Percentiles rank a stretch among this genome's conserved stretches.
Evolutionary conservation across 2,888 invertebrate genomes (phyloP).

Genomic region (Lochmaea crataegi): DNA sequence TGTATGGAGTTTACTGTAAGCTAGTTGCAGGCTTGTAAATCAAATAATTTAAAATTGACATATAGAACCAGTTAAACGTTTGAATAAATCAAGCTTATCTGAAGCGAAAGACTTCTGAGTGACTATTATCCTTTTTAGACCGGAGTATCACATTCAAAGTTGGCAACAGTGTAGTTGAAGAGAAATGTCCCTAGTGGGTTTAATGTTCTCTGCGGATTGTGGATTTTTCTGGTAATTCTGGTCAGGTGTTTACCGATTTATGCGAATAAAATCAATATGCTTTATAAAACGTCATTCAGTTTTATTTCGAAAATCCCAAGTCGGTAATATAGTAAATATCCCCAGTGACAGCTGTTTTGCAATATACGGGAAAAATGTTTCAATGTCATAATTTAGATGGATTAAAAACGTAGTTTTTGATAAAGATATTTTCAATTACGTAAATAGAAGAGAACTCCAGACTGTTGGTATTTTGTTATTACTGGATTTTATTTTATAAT

Average conservation of each 20-base stretch:
- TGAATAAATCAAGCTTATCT: not conserved
- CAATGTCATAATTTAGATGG: too few relatives aligned
- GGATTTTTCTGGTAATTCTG: constrained; percentile 22
- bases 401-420: too few relatives aligned
- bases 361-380: too few relatives aligned
- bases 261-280: constrained; percentile 21
- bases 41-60: not conserved
- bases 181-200: constrained; percentile 1
- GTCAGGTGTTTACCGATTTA: constrained; percentile 24
- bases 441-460: too few relatives aligned
- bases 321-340: not conserved
- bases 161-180: constrained; percentile 15
- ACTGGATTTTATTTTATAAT: too few relatives aligned
- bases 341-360: not conserved
- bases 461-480: too few relatives aligned
- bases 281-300: constrained; percentile 14
- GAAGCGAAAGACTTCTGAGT: not conserved
- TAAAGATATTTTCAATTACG: too few relatives aligned
- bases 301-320: constrained; percentile 6
- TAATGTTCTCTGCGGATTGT: constrained; percentile 17
- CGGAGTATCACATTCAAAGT: not conserved
- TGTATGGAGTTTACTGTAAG: too few relatives aligned
- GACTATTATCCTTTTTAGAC: not conserved
- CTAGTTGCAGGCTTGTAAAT: not conserved
- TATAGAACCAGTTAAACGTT: not conserved